These are phyloP conservation scores for Volucella zonaria DNA, from an alignment of 2,888 invertebrate species.

Conservation along the genomic window DNA sequence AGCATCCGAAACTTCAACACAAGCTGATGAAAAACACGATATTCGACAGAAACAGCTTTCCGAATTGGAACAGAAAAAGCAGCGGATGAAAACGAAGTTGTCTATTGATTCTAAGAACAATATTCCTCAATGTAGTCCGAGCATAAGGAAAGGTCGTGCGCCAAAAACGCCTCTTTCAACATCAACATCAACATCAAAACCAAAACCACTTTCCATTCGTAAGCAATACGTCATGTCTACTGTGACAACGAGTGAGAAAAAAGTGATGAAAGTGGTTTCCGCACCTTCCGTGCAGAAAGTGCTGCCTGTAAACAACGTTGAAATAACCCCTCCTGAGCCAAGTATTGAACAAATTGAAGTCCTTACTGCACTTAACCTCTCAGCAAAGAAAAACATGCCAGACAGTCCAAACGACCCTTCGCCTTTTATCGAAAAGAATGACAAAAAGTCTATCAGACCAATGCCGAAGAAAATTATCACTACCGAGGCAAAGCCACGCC, in stretches of 20 bases:
- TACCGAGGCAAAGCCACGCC: conserved; percentile 5
- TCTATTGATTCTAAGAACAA: conserved; percentile 64
- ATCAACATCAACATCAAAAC: conserved; percentile 50
- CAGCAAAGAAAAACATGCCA: conserved; percentile 72
- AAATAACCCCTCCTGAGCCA: conserved; percentile 35
- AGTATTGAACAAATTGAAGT: conserved; percentile 77
- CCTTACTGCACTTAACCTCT: conserved; percentile 79
- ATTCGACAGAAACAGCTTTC: conserved; percentile 29
- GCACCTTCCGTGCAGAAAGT: conserved; percentile 7
- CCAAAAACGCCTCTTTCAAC: conserved; percentile 46
- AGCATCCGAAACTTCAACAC: neutral
- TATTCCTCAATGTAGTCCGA: conserved; percentile 17
- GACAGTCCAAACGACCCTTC: neutral
- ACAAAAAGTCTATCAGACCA: conserved; percentile 42
- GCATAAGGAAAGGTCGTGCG: conserved; percentile 31
- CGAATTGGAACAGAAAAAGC: conserved; percentile 78
- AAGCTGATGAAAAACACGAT: neutral
- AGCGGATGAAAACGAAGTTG: conserved; percentile 80
- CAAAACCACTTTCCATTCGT: conserved; percentile 42
- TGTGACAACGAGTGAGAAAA: conserved; percentile 65
- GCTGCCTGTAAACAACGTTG: neutral
- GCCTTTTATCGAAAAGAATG: neutral
- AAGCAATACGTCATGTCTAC: conserved; percentile 60
- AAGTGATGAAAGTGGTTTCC: conserved; percentile 44
- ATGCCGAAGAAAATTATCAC: conserved; percentile 51